Base-by-base conservation (phyloP, 1,140 invertebrate genomes). In the Aplysia californica region DNA sequence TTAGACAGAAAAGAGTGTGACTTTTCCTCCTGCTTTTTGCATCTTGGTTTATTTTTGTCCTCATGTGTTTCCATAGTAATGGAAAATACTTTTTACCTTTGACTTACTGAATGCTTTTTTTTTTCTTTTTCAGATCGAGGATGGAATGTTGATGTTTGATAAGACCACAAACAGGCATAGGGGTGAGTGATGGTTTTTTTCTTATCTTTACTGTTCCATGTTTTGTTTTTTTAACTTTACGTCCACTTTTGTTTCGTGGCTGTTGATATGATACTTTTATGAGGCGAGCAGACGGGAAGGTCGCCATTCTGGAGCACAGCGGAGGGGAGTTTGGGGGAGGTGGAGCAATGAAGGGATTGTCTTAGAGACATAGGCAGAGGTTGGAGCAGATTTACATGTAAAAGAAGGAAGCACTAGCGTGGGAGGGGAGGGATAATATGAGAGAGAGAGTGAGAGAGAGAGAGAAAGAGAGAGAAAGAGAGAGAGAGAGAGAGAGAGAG, bases 101-200 rank as follows among this genome's bases (percentile, higher is more conserved):
- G 10, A 15, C 44, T n/a, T n/a, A 50, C 10, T 50, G 44, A 50
- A 15, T 50, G n/a, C n/a, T 50, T 71, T 64, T 80, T 82, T 81
- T 84, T 78, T 87, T 87, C 92, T 90, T 90, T 96, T 97, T 74
- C 94, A 99, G 97, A 98, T 99, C 90, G 98, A 99, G 92, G 98
- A 99, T 91, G 97, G 97, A 79, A 99, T 99, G 97, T 93, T 99
- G 87, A 99, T 99, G 98, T 99, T 99, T 91, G 98, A 99, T 92
- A 99, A 99, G 93, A 96, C 98, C 90, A 99, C 98, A 85, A 99
- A 99, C 93, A 95, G 98, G 92, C 98, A 99, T 93, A 96, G 98
- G 97, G 98, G 98, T 99, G 92, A 96, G 95, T 93, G 31, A 21
- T n/a, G n/a, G n/a, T n/a, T n/a, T n/a, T n/a, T n/a, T n/a, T n/a